These are phyloP conservation scores for Rallus crepitans DNA, from an alignment of 2,797 vertebrate species.

Conservation along the genomic window DNA sequence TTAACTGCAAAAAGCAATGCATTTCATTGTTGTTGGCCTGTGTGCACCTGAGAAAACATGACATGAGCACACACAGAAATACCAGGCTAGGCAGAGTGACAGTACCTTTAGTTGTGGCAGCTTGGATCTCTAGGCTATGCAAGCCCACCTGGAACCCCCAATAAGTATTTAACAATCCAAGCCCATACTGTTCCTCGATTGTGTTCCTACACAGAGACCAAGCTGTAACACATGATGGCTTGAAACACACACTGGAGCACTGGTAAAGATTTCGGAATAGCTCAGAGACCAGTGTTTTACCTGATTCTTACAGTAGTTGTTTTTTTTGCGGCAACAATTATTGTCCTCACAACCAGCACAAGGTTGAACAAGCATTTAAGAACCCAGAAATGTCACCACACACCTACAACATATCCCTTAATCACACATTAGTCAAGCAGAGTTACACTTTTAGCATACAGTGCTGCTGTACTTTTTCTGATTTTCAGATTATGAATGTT, in stretches of 20 bases:
- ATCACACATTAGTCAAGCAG: background rate
- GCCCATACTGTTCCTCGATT: background rate
- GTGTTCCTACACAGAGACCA: background rate
- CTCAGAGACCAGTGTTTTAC: background rate
- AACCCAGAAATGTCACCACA: background rate
- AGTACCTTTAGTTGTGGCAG: background rate
- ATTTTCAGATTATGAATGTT: background rate
- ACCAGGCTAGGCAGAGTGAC: background rate
- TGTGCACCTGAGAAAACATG: background rate
- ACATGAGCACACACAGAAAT: background rate
- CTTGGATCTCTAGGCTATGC: background rate
- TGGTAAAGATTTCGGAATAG: background rate
- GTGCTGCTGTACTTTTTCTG: background rate
- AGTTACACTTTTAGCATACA: background rate
- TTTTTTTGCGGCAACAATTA: background rate
- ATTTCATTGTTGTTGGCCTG: background rate
- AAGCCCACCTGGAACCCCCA: background rate
- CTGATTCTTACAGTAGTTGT: background rate
- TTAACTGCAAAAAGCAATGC: accelerated
- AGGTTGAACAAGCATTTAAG: background rate
- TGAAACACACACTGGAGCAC: background rate
- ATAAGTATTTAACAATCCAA: background rate
- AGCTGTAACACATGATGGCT: background rate
- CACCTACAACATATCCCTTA: background rate
- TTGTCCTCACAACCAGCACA: background rate